These are phyloP conservation scores for Ianthella basta DNA, from an alignment of 37 sponge, comb jelly and placozoan species.

Conservation along the genomic window DNA sequence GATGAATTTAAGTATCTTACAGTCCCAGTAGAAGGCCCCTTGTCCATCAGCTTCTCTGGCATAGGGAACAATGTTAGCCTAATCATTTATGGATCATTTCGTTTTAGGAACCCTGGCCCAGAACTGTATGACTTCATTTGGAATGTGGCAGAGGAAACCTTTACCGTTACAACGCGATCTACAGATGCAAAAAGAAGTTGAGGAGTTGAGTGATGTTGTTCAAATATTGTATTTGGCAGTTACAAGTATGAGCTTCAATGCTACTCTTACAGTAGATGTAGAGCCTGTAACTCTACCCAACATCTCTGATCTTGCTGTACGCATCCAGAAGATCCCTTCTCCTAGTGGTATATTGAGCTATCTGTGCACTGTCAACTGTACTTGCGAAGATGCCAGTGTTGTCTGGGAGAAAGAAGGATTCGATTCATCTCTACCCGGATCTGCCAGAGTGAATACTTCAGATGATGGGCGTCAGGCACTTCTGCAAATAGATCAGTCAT, in stretches of 20 bases:
- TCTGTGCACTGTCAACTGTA: conserved; percentile 1
- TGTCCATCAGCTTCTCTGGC: neutral
- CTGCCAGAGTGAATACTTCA: neutral
- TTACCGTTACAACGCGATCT: neutral
- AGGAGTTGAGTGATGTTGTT: neutral
- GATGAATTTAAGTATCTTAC: neutral
- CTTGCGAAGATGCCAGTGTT: neutral
- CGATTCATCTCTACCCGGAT: neutral
- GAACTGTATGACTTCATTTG: conserved; percentile 2
- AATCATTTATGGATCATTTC: conserved; percentile 26
- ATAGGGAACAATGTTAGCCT: neutral
- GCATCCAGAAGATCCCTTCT: too few relatives aligned
- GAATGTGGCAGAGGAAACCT: neutral
- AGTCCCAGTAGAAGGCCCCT: neutral
- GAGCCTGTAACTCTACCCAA: neutral
- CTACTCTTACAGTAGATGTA: neutral
- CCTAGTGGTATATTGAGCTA: neutral
- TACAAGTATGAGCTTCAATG: neutral
- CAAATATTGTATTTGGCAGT: neutral
- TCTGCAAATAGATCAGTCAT: neutral
- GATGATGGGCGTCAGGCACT: neutral
- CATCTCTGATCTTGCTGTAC: neutral
- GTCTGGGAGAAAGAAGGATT: neutral
- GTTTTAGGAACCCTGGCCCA: conserved; percentile 7
- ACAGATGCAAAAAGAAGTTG: neutral